Evolutionary conservation across 2,797 vertebrate species (phyloP).

Genomic region (Falco concolor): DNA sequence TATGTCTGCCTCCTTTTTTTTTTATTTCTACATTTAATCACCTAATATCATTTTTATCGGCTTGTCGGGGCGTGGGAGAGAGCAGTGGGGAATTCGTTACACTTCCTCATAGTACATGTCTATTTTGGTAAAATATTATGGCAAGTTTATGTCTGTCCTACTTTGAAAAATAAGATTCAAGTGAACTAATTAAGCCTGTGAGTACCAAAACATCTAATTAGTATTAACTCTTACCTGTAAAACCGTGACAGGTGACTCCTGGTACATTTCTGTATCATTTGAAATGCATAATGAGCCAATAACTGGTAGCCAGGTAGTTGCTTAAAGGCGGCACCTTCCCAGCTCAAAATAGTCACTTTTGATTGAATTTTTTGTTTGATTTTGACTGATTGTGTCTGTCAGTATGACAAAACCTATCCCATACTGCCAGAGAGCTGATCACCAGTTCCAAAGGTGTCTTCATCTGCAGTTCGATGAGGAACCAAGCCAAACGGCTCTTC

Average conservation of each 20-base stretch:
- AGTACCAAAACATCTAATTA: conserved; percentile 68
- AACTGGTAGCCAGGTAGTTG: neutral
- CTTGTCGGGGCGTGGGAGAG: conserved; percentile 65
- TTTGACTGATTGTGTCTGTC: neutral
- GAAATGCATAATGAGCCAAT: neutral
- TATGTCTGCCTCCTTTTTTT: conserved; percentile 64
- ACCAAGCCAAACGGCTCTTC: conserved; percentile 32
- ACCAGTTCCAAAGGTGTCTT: neutral
- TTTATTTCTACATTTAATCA: conserved; percentile 69
- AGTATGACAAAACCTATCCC: conserved; percentile 29
- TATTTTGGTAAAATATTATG: conserved; percentile 68
- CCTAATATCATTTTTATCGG: conserved; percentile 71
- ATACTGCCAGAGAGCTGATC: conserved; percentile 26
- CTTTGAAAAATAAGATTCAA: conserved; percentile 68
- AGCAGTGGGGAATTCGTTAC: conserved; percentile 33
- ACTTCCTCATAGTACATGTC: conserved; percentile 12
- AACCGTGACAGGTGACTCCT: neutral
- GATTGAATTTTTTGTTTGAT: neutral
- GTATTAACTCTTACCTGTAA: conserved; percentile 58
- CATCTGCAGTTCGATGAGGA: conserved; percentile 20
- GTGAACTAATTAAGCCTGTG: conserved; percentile 65
- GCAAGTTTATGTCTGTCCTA: conserved; percentile 52
- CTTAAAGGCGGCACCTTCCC: conserved; percentile 31
- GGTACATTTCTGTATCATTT: conserved; percentile 11
- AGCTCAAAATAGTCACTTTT: conserved; percentile 23